Conservation (phyloP, 2,113 vertebrate species). For the Laticauda colubrina region DNA sequence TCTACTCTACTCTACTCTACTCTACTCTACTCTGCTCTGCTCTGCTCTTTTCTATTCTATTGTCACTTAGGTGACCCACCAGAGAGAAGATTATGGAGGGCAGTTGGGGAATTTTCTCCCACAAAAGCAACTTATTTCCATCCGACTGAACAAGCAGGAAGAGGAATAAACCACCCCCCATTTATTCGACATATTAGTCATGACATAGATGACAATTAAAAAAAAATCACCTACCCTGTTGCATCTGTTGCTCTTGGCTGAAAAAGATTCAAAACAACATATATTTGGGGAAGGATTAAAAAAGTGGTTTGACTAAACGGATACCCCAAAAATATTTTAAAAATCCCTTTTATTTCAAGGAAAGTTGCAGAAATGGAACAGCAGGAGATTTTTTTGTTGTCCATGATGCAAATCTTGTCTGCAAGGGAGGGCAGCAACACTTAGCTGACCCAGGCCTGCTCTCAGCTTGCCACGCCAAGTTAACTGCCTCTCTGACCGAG, state of each 20-base stretch:
- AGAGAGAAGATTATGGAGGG: not conserved
- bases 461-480: not conserved
- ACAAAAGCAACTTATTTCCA: not conserved
- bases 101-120: not conserved
- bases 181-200: not conserved
- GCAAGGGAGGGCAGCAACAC: not conserved
- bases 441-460: fast-evolving
- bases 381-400: fast-evolving
- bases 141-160: not conserved
- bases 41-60: too few species aligned
- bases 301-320: not conserved
- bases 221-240: not conserved
- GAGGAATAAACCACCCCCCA: not conserved
- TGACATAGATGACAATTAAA: not conserved
- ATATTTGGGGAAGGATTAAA: not conserved
- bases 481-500: not conserved
- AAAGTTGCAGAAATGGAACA: fast-evolving
- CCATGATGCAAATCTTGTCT: fast-evolving
- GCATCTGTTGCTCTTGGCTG: not conserved
- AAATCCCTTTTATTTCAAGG: not conserved
- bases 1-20: fast-evolving
- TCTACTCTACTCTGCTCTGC: too few species aligned
- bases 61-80: not conserved
- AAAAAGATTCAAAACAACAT: not conserved
- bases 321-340: not conserved